Percentiles rank a stretch among this genome's conserved stretches.
These are phyloP conservation scores for Clivina fossor DNA, from an alignment of 2,888 invertebrate genomes.

Conservation along the genomic window DNA sequence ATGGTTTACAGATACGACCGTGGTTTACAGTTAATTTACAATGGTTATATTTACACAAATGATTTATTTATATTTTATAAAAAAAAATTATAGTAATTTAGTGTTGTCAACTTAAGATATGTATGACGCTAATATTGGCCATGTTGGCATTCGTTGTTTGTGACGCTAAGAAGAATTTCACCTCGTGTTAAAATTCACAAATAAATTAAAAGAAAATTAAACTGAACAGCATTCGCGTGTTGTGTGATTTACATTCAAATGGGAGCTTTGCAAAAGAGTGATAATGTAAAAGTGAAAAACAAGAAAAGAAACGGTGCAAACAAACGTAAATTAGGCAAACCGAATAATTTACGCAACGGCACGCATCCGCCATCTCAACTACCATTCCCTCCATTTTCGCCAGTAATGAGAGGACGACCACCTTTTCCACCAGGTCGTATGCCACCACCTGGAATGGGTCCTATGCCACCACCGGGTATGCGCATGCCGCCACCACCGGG, in stretches of 20 bases:
- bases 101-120: too few relatives aligned
- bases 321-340: conserved; percentile 38
- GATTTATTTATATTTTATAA: too few relatives aligned
- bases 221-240: conserved; percentile 4
- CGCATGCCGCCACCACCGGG: conserved; percentile 38
- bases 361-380: conserved; percentile 41
- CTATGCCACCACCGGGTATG: conserved; percentile 36
- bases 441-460: conserved; percentile 41
- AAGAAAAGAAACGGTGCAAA: conserved; percentile 36
- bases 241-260: conserved; percentile 33
- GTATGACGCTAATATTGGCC: background rate
- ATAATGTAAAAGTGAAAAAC: conserved; percentile 32
- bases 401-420: conserved; percentile 45
- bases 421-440: conserved; percentile 42
- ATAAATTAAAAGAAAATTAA: conserved; percentile 13
- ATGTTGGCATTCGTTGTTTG: conserved; percentile 6
- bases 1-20: too few relatives aligned
- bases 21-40: too few relatives aligned
- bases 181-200: conserved; percentile 15
- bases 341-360: conserved; percentile 41
- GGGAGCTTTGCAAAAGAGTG: conserved; percentile 39
- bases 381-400: conserved; percentile 41
- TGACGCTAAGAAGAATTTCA: conserved; percentile 10
- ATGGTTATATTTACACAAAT: too few relatives aligned
- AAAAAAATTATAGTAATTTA: too few relatives aligned